Evolutionary conservation across 2,797 vertebrate species (phyloP), one percentile per base, ranked within the genome.

Genomic region (Cryptoprocta ferox): DNA sequence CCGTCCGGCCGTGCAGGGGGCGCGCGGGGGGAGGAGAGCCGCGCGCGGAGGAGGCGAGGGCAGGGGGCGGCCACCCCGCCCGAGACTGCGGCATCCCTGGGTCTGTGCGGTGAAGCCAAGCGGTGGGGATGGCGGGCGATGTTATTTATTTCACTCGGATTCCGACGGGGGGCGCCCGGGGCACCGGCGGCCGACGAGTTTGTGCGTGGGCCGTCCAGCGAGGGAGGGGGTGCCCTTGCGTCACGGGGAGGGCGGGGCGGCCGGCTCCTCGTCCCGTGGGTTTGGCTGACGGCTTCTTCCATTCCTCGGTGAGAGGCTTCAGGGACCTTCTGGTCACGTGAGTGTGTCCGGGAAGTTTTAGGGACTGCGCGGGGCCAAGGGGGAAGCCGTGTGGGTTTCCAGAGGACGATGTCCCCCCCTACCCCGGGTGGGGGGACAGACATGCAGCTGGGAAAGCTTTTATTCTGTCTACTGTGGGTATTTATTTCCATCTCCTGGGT

Each of bases 91-190:
- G 12, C 91, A 39, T 79, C 24, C 68, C 53, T 15, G 70, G 61
- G 59, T 66, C 56, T 30, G 10, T 30, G 90, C 63, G 35, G 53
- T 30, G 53, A 88, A 76, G 70, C 70, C 68, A 50, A 65, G 65
- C 26, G 16, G 80, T 50, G n/a, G 89, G 39, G 19, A 14, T 50
- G 83, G 65, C 42, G 18, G 70, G 80, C 24, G 30, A 71, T 63
- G 70, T 85, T 97, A 91, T 79, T 97, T 97, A 93, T 97, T 97
- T 95, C 75, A 48, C 50, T 56, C 2, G 12, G 71, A 90, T 83
- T 86, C 78, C 53, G 73, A 73, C 39, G 50, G 45, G 48, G 89
- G 92, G 75, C 94, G 75, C 61, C 70, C 6, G 1, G 21, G 30
- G 48, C n/a, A 50, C 39, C 35, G n/a, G 89, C 21, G 70, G 66